These are phyloP conservation scores for Siphamia tubifer DNA, from an alignment of 2,113 vertebrate species.

Conservation along the genomic window DNA sequence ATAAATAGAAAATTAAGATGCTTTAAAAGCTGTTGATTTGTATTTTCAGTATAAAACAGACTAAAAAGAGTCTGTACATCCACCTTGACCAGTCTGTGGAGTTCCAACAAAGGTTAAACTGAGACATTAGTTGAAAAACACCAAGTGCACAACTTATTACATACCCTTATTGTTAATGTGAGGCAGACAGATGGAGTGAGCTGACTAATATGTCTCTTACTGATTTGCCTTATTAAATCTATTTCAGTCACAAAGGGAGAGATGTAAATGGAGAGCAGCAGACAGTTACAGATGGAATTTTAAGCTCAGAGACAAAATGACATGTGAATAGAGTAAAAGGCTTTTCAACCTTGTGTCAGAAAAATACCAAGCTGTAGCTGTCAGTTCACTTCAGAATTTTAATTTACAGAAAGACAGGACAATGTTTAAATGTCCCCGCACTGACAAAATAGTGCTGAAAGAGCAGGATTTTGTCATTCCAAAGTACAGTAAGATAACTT, in stretches of 20 bases:
- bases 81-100: neutral
- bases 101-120: neutral
- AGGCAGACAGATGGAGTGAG: neutral
- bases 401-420: neutral
- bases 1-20: too few relatives aligned
- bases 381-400: neutral
- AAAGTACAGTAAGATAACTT: neutral
- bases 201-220: neutral
- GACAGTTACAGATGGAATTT: conserved; percentile 16
- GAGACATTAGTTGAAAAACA: neutral
- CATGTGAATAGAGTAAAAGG: conserved; percentile 19
- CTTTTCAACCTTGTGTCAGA: neutral
- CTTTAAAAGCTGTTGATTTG: too few relatives aligned
- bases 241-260: conserved; percentile 16
- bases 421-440: conserved; percentile 2
- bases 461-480: too few relatives aligned
- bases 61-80: too few relatives aligned
- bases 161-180: neutral
- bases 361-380: neutral
- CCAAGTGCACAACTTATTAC: neutral
- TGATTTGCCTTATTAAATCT: conserved; percentile 5
- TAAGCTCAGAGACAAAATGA: conserved; percentile 34
- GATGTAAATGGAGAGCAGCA: conserved; percentile 10
- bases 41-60: too few relatives aligned
- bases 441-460: too few relatives aligned